Percentiles rank a stretch among this genome's conserved stretches.
Conservation (phyloP, 2,888 invertebrate species). For the Eutolmus rufibarbis region DNA sequence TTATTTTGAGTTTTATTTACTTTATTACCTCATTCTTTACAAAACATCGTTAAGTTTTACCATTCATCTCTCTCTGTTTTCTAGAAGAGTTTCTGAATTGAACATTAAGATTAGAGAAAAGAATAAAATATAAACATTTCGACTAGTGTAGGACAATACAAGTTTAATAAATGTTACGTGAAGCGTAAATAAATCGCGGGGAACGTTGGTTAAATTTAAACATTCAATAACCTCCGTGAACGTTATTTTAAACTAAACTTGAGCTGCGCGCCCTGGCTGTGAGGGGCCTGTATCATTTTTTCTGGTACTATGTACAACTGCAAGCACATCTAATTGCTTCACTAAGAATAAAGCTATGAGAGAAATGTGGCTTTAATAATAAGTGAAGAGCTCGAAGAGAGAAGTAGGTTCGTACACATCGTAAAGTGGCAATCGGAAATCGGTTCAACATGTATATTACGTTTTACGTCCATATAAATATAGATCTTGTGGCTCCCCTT, state of each 20-base stretch:
- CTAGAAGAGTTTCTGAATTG: neutral
- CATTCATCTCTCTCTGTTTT: conserved; percentile 28
- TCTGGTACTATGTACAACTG: conserved; percentile 29
- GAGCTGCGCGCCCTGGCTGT: neutral
- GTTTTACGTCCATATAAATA: conserved; percentile 34
- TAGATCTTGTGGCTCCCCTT: conserved; percentile 24
- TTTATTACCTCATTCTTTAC: conserved; percentile 26
- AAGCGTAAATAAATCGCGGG: conserved; percentile 7
- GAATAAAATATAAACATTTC: conserved; percentile 30
- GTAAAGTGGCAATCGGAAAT: conserved; percentile 31
- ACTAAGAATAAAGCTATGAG: conserved; percentile 33
- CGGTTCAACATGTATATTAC: conserved; percentile 27
- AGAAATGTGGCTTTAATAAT: conserved; percentile 23
- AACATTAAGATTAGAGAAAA: conserved; percentile 32
- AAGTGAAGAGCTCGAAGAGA: conserved; percentile 29
- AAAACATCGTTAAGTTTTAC: conserved; percentile 31
- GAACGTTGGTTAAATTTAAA: neutral
- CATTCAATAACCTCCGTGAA: neutral
- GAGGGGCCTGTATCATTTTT: neutral
- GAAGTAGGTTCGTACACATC: conserved; percentile 33
- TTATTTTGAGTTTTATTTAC: conserved; percentile 26
- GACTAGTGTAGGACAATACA: conserved; percentile 30
- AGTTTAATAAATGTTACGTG: conserved; percentile 18
- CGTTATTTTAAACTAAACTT: conserved; percentile 3
- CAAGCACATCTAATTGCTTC: conserved; percentile 37